phyloP scores from a whole-genome alignment of 2,113 vertebrate genomes.

The Chinchilla lanigera region DNA sequence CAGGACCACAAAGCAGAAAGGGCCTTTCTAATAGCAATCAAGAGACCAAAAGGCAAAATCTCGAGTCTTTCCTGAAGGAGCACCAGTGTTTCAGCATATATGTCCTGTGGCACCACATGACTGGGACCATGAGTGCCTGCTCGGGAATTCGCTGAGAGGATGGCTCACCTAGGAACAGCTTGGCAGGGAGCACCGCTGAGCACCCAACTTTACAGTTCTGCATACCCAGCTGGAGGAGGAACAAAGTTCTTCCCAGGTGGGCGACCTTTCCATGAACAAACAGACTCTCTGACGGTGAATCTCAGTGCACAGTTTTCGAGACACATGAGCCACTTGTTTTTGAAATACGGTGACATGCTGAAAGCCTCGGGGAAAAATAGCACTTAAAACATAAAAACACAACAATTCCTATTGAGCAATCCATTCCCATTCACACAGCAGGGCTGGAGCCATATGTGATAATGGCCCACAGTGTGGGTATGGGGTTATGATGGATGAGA shows the following conservation, averaged over 20 bases:
- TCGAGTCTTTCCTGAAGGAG: neutral
- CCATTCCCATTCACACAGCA: neutral
- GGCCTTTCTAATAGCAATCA: neutral
- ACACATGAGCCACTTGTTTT: conserved; percentile 50
- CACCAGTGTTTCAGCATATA: neutral
- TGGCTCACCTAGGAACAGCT: neutral
- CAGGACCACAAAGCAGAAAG: neutral
- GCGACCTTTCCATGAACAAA: conserved; percentile 49
- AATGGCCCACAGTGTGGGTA: neutral
- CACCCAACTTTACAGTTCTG: neutral
- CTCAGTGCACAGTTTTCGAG: conserved; percentile 32
- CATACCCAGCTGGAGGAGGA: neutral
- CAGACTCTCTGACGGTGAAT: conserved; percentile 30
- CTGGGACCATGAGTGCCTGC: neutral
- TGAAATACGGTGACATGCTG: conserved; percentile 53
- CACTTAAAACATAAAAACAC: conserved; percentile 60
- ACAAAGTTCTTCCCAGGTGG: neutral
- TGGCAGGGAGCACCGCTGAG: neutral
- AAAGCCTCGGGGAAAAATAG: conserved; percentile 67
- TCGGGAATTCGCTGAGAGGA: neutral
- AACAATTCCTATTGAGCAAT: conserved; percentile 15
- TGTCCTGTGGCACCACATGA: neutral
- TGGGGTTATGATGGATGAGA: neutral
- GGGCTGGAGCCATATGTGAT: neutral
- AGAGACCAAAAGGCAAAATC: conserved; percentile 18